A percentile compares a stretch with the other conserved stretches of the same genome.
These are phyloP conservation scores for Tinea pellionella DNA, from an alignment of 2,888 invertebrate genomes.

Conservation along the genomic window DNA sequence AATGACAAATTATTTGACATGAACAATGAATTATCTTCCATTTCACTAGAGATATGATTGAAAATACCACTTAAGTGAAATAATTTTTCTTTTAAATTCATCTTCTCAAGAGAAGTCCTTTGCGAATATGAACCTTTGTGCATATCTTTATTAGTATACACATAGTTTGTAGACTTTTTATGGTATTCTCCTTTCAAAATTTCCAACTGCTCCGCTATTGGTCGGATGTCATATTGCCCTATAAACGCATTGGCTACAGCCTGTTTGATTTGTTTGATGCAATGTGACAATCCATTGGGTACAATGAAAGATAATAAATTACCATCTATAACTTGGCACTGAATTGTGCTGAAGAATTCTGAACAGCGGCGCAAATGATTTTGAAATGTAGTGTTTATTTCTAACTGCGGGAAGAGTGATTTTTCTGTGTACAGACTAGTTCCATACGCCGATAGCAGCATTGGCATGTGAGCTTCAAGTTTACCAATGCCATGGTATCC, in stretches of 20 bases:
- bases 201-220: constrained; percentile 57
- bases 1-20: background rate
- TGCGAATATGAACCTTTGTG: constrained; percentile 71
- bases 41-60: background rate
- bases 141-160: constrained; percentile 49
- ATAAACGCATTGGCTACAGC: constrained; percentile 70
- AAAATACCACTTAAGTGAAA: constrained; percentile 57
- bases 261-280: constrained; percentile 54
- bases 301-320: constrained; percentile 71
- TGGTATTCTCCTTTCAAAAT: constrained; percentile 36
- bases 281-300: background rate
- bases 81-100: constrained; percentile 57
- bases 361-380: constrained; percentile 74
- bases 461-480: constrained; percentile 47
- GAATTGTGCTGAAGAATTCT: constrained; percentile 74
- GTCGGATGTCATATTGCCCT: constrained; percentile 65
- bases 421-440: constrained; percentile 37
- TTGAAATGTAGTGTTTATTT: constrained; percentile 73
- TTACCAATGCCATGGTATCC: constrained; percentile 63
- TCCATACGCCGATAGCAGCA: constrained; percentile 55
- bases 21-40: background rate
- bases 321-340: constrained; percentile 74
- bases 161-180: background rate
- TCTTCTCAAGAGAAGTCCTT: constrained; percentile 54
- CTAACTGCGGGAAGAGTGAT: constrained; percentile 70